Conservation (phyloP, 2,113 vertebrate genomes). For the Laticauda colubrina region DNA sequence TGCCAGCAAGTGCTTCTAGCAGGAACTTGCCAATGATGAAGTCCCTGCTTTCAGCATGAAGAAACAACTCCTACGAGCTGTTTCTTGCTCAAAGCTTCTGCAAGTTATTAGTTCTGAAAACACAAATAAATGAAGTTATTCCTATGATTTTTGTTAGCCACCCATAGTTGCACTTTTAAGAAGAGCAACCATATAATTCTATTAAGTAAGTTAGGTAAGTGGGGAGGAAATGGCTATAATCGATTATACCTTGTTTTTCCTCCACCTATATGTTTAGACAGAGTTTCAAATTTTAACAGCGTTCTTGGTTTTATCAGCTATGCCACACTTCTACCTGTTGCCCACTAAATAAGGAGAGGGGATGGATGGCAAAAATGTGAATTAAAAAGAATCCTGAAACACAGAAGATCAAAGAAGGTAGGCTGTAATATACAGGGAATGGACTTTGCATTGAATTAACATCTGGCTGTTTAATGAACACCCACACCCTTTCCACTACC, state of each 20-base stretch:
- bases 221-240: constrained; percentile 8
- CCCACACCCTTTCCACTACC: constrained; percentile 42
- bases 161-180: not conserved
- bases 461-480: constrained; percentile 48
- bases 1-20: not conserved
- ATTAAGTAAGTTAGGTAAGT: not conserved
- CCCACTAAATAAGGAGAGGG: not conserved
- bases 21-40: not conserved
- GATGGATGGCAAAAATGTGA: not conserved
- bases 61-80: not conserved
- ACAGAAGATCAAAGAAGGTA: rapidly evolving
- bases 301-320: not conserved
- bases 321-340: not conserved
- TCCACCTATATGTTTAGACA: not conserved
- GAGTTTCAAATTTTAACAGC: not conserved
- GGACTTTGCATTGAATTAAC: not conserved
- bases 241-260: constrained; percentile 28
- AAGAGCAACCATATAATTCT: not conserved
- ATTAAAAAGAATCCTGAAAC: rapidly evolving
- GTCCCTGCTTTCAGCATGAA: not conserved
- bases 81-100: constrained; percentile 16
- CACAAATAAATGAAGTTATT: constrained; percentile 49
- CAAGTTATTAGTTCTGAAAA: constrained; percentile 47
- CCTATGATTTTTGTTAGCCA: not conserved
- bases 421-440: rapidly evolving